phyloP scores from a whole-genome alignment of 2,113 vertebrate species.

The Antechinus stuartii region DNA sequence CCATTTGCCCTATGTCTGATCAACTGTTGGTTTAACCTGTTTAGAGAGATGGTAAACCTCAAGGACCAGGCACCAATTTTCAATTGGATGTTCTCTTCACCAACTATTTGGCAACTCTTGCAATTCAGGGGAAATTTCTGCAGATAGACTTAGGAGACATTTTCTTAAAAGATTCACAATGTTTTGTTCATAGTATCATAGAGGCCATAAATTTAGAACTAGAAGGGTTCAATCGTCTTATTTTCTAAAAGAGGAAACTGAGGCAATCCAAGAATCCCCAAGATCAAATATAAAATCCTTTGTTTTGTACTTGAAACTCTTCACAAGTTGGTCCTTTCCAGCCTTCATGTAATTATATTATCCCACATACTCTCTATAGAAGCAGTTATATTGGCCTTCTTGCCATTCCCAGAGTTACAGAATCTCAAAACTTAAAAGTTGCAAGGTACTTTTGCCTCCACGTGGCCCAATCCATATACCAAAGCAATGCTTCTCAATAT shows the following conservation, averaged over 20 bases:
- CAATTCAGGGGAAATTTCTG: background rate
- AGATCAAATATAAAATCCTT: background rate
- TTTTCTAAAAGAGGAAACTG: background rate
- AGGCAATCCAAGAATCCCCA: background rate
- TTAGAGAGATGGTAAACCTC: background rate
- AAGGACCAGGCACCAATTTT: background rate
- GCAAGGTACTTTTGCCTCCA: background rate
- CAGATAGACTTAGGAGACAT: background rate
- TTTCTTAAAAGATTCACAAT: background rate
- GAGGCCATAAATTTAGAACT: background rate
- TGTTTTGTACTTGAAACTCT: background rate
- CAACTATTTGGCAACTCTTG: background rate
- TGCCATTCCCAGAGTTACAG: background rate
- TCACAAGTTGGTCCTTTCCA: background rate
- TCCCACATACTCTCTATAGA: too few relatives aligned
- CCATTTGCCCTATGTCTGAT: background rate
- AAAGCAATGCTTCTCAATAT: background rate
- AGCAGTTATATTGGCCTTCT: background rate
- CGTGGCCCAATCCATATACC: background rate
- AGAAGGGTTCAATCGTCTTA: background rate
- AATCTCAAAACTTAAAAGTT: background rate
- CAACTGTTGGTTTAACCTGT: background rate
- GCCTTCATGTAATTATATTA: background rate
- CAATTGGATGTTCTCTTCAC: background rate
- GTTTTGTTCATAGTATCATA: background rate